These are phyloP conservation scores for Aplocera efformata DNA, from an alignment of 2,888 invertebrate species.

Conservation along the genomic window DNA sequence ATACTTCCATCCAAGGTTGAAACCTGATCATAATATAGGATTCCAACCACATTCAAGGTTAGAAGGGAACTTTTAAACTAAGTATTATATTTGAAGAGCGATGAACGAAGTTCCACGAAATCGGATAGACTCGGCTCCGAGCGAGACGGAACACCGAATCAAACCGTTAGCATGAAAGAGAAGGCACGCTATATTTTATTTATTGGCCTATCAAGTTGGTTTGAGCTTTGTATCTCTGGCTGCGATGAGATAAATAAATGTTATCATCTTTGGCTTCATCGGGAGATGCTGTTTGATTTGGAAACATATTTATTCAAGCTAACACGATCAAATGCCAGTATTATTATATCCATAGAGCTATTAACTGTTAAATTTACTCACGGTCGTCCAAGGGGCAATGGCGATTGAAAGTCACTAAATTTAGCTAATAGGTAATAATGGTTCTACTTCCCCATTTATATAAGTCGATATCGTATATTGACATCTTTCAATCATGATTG, in stretches of 20 bases:
- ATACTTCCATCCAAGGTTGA: neutral
- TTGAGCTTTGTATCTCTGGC: slow-evolving; percentile 39
- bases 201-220: slow-evolving; percentile 72
- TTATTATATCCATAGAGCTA: no score
- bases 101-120: slow-evolving; percentile 59
- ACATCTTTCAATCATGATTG: no score
- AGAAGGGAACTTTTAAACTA: slow-evolving; percentile 65
- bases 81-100: slow-evolving; percentile 73
- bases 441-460: no score
- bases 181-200: slow-evolving; percentile 59
- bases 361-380: no score
- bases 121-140: slow-evolving; percentile 46
- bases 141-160: slow-evolving; percentile 37
- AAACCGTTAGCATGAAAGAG: slow-evolving; percentile 33
- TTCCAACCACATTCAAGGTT: slow-evolving; percentile 65
- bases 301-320: no score
- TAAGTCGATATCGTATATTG: no score
- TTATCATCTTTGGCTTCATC: slow-evolving; percentile 41
- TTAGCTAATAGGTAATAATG: no score
- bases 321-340: no score
- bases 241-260: slow-evolving; percentile 49
- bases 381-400: no score
- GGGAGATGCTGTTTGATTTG: slow-evolving; percentile 34
- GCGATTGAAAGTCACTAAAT: no score
- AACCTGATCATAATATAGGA: slow-evolving; percentile 32